These are phyloP conservation scores for Eucera pruinosa DNA, from an alignment of 2,888 invertebrate genomes.

Conservation along the genomic window DNA sequence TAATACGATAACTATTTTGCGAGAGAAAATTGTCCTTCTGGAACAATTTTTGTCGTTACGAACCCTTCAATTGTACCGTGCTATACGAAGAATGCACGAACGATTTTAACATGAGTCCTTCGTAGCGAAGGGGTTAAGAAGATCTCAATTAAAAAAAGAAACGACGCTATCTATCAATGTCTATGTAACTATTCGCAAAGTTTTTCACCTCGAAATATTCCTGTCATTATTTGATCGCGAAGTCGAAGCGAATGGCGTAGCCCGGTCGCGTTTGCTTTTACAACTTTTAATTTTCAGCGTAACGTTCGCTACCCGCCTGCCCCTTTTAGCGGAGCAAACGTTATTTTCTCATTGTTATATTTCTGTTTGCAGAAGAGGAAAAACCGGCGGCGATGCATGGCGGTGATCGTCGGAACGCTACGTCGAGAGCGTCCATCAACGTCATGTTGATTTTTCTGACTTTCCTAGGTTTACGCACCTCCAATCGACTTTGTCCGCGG, in stretches of 20 bases:
- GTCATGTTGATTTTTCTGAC: constrained; percentile 56
- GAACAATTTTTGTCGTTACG: too few species aligned
- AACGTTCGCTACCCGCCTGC: neutral
- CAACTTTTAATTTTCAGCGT: neutral
- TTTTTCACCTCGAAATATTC: neutral
- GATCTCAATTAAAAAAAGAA: too few species aligned
- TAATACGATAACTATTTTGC: too few species aligned
- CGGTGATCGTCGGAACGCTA: constrained; percentile 71
- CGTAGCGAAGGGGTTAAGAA: too few species aligned
- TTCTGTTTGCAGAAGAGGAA: constrained; percentile 73
- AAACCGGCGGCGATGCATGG: constrained; percentile 78
- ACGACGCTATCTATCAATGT: too few species aligned
- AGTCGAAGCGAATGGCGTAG: neutral
- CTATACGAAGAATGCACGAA: too few species aligned
- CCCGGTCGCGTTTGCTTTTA: neutral
- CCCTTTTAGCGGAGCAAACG: neutral
- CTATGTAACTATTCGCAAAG: too few species aligned
- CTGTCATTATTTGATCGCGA: too few species aligned
- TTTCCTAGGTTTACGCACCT: constrained; percentile 44
- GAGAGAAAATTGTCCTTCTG: too few species aligned
- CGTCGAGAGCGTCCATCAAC: constrained; percentile 62
- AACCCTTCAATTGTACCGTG: too few species aligned
- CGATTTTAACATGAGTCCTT: too few species aligned
- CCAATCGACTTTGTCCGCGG: constrained; percentile 41
- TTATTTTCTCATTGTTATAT: constrained; percentile 7